phyloP scores from a whole-genome alignment of 30 jellyfish, hydroid and myxozoan species.

The Sanderia malayensis region DNA sequence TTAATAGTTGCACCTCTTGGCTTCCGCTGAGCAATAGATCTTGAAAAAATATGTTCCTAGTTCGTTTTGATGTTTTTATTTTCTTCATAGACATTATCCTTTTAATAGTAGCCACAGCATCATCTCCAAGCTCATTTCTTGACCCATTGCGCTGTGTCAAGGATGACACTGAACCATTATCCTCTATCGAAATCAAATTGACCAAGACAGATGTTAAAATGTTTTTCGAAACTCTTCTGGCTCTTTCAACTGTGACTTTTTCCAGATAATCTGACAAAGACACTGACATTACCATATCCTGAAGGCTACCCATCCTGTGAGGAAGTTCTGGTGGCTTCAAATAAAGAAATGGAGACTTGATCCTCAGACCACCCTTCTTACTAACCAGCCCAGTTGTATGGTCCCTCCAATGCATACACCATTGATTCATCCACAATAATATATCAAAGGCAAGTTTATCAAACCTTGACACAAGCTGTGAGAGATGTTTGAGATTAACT shows the following conservation, averaged over 20 bases:
- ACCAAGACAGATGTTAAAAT: neutral
- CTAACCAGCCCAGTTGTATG: slow-evolving; percentile 17
- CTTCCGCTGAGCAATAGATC: slow-evolving; percentile 23
- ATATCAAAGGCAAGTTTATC: slow-evolving; percentile 21
- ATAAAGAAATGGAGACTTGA: slow-evolving; percentile 30
- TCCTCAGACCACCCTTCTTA: slow-evolving; percentile 43
- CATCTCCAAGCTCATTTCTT: neutral
- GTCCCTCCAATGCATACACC: slow-evolving; percentile 40
- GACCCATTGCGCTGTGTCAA: too few species aligned
- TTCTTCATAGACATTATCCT: neutral
- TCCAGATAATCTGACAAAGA: slow-evolving; percentile 5
- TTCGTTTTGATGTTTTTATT: slow-evolving; percentile 4
- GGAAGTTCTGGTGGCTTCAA: slow-evolving; percentile 27
- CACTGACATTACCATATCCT: slow-evolving; percentile 5
- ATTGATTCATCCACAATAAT: neutral
- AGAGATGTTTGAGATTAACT: slow-evolving; percentile 17
- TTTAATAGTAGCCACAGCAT: too few species aligned
- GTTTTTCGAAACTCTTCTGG: slow-evolving; percentile 11
- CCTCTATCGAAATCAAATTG: slow-evolving; percentile 11
- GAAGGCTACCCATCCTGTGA: neutral
- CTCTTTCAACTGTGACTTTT: slow-evolving; percentile 4
- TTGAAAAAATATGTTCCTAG: slow-evolving; percentile 33
- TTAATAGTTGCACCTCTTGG: slow-evolving; percentile 30
- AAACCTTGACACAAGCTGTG: slow-evolving; percentile 45
- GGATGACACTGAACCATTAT: slow-evolving; percentile 20